Percentiles rank a stretch among this genome's conserved stretches.
Evolutionary conservation across 1,140 invertebrate species (phyloP).

Genomic region (Lordiphosa clarofinis): DNA sequence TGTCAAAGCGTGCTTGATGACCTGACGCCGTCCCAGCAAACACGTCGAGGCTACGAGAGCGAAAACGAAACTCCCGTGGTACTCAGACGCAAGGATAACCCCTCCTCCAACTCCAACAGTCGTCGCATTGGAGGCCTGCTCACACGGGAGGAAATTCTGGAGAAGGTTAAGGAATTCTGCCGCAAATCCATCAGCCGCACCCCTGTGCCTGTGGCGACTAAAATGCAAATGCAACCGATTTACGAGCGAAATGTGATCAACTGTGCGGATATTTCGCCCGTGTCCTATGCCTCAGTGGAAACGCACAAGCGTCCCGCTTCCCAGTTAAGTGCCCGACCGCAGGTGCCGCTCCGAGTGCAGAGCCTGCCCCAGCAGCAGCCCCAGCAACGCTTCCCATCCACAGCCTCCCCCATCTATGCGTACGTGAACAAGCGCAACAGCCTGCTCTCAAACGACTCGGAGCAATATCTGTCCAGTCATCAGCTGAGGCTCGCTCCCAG

Average conservation of each 20-base stretch:
- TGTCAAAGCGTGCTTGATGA: slow-evolving; percentile 71
- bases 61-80: slow-evolving; percentile 62
- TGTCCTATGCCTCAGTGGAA: slow-evolving; percentile 74
- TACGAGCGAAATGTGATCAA: slow-evolving; percentile 37
- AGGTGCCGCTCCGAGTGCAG: slow-evolving; percentile 69
- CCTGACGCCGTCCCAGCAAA: slow-evolving; percentile 17
- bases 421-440: slow-evolving; percentile 71
- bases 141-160: slow-evolving; percentile 73
- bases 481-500: slow-evolving; percentile 33
- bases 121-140: slow-evolving; percentile 65
- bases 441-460: slow-evolving; percentile 65
- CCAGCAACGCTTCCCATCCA: slow-evolving; percentile 1
- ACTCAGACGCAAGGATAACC: slow-evolving; percentile 40
- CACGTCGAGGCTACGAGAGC: slow-evolving; percentile 46
- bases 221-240: slow-evolving; percentile 44
- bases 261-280: slow-evolving; percentile 62
- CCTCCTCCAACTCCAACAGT: background rate
- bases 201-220: slow-evolving; percentile 24
- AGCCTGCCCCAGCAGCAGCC: slow-evolving; percentile 46
- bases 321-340: slow-evolving; percentile 42
- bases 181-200: slow-evolving; percentile 68
- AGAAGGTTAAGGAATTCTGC: slow-evolving; percentile 78
- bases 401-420: slow-evolving; percentile 69
- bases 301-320: slow-evolving; percentile 33
- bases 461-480: slow-evolving; percentile 55